Evolutionary conservation across 2,113 vertebrate genomes (phyloP).

Genomic region (Bambusicola thoracicus): DNA sequence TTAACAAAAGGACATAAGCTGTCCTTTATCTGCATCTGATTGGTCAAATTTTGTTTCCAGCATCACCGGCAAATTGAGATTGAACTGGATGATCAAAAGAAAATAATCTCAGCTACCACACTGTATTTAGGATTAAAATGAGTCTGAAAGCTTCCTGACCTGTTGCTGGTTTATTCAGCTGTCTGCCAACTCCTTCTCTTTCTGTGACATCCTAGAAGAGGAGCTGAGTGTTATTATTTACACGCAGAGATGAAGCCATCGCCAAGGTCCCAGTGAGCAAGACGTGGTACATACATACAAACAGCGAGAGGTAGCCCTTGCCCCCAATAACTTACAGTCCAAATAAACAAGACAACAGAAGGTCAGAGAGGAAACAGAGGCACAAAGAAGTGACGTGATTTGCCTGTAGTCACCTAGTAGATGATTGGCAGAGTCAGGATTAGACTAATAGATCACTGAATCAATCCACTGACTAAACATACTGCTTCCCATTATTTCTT

Average conservation of each 20-base stretch:
- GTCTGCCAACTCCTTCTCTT: not conserved
- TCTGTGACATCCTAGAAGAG: not conserved
- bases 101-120: not conserved
- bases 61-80: not conserved
- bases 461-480: constrained; percentile 63
- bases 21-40: not conserved
- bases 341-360: constrained; percentile 65
- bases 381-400: constrained; percentile 65
- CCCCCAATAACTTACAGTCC: constrained; percentile 68
- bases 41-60: not conserved
- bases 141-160: not conserved
- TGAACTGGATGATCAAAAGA: not conserved
- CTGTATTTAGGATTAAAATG: not conserved
- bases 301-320: constrained; percentile 61
- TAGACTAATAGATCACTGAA: constrained; percentile 65
- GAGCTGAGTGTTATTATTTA: constrained; percentile 18
- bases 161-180: not conserved
- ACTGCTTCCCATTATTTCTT: constrained; percentile 68
- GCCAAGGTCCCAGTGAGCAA: not conserved
- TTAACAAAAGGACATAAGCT: not conserved
- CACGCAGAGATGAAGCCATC: not conserved
- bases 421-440: constrained; percentile 70
- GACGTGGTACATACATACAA: not conserved
- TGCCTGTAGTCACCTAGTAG: constrained; percentile 50
- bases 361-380: constrained; percentile 69